These are phyloP conservation scores for Caenorhabditis plicata DNA, from an alignment of 2,888 invertebrate species.

Conservation along the genomic window DNA sequence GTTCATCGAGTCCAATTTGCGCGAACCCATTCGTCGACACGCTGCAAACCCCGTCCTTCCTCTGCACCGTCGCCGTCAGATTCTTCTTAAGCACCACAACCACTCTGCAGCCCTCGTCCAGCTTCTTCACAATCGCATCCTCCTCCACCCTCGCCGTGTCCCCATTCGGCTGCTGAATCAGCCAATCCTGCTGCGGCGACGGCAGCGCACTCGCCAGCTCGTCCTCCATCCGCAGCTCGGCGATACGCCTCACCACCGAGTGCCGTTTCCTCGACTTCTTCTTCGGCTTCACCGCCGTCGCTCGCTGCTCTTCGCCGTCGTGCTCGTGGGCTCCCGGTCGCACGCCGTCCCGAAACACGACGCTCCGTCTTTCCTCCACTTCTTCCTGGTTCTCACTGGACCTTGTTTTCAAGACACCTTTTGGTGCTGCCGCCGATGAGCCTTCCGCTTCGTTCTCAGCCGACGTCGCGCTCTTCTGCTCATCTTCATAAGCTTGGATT, in stretches of 20 bases:
- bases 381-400: background rate
- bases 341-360: constrained; percentile 53
- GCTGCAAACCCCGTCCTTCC: constrained; percentile 20
- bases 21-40: constrained; percentile 41
- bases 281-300: constrained; percentile 39
- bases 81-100: constrained; percentile 34
- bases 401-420: constrained; percentile 22
- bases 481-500: constrained; percentile 53
- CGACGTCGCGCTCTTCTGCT: constrained; percentile 7
- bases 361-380: constrained; percentile 14
- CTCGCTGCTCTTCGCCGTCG: constrained; percentile 18
- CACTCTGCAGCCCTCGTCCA: constrained; percentile 14
- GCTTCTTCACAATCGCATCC: constrained; percentile 4
- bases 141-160: constrained; percentile 14
- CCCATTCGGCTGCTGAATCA: background rate
- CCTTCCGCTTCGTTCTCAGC: background rate
- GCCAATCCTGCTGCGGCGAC: background rate
- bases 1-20: constrained; percentile 43
- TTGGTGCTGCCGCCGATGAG: background rate
- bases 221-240: constrained; percentile 44
- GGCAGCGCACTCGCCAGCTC: constrained; percentile 35
- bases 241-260: constrained; percentile 38
- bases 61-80: constrained; percentile 25
- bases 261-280: constrained; percentile 47
- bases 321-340: constrained; percentile 44